Base-by-base conservation (phyloP, 2,888 invertebrate genomes). In the Caenorhabditis sinica region DNA sequence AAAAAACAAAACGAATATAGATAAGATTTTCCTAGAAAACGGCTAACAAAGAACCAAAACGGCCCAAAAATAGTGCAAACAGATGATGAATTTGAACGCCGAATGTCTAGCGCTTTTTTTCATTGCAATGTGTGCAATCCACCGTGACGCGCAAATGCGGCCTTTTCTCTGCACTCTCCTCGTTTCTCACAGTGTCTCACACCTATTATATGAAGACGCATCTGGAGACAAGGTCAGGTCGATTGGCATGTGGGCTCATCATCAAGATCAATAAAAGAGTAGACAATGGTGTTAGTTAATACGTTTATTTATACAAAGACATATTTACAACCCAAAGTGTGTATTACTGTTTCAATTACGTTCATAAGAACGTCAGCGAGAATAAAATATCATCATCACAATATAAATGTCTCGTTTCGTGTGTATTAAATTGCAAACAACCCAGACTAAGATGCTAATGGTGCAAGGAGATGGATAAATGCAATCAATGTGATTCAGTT, bases 21-120 rank as follows among this genome's bases (percentile, higher is more conserved):
- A 72, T 61, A 72, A 79, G 58, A 65, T 56, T 28, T 23, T 56
- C 28, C 4, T 13, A 56, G 13, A 28, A 15, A 56, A 20, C n/a
- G n/a, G 8, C 20, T 3, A n/a, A 28, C 1, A 13, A 53, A 53
- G 53, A 40, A 23, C 43, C 33, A 40, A 43, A 15, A 49, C n/a
- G 23, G 33, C 28, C 23, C 30, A 8, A 61, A 45, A 51, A 71
- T 53, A 17, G 49, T 65, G 58, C 30, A 49, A 49, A 49, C 43
- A 45, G 33, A 56, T 11, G 33, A 63, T 68, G 23, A 60, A 68
- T 77, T 77, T 69, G 65, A 79, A 79, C 63, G 25, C 56, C 33
- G 65, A 0, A 20, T 45, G 63, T 0, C 79, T 79, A 79, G 79
- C 79, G 79, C 71, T 71, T 71, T 79, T 76, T 79, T 79, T 56